A percentile compares a stretch with the other conserved stretches of the same genome.
phyloP scores from a whole-genome alignment of 2,888 invertebrate species.

The Meliscaeva auricollis region DNA sequence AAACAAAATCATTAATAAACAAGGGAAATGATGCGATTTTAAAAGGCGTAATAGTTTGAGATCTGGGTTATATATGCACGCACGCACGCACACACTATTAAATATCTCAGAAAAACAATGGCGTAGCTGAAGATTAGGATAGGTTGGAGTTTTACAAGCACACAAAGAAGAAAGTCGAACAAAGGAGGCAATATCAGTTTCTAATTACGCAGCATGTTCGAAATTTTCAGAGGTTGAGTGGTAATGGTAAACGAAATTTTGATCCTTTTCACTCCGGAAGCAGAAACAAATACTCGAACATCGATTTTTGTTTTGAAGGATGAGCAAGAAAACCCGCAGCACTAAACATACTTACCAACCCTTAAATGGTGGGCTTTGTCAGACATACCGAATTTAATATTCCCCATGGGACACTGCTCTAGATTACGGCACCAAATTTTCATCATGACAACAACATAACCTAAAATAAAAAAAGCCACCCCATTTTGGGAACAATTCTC shows the following conservation, averaged over 20 bases:
- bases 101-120: slow-evolving; percentile 6
- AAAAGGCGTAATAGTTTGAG: slow-evolving; percentile 32
- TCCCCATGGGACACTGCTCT: slow-evolving; percentile 60
- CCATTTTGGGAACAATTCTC: slow-evolving; percentile 46
- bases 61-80: slow-evolving; percentile 1
- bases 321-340: slow-evolving; percentile 8
- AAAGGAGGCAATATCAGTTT: slow-evolving; percentile 45
- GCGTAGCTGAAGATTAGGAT: slow-evolving; percentile 46
- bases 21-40: slow-evolving; percentile 15
- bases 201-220: slow-evolving; percentile 49
- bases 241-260: slow-evolving; percentile 4
- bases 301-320: background rate
- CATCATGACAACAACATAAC: slow-evolving; percentile 27
- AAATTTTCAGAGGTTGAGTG: slow-evolving; percentile 17
- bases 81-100: slow-evolving; percentile 4
- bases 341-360: slow-evolving; percentile 39
- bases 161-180: slow-evolving; percentile 6
- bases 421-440: slow-evolving; percentile 41
- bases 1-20: slow-evolving; percentile 63
- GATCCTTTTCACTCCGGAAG: slow-evolving; percentile 9
- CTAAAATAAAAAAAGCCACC: slow-evolving; percentile 45
- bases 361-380: slow-evolving; percentile 38
- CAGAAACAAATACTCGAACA: slow-evolving; percentile 2
- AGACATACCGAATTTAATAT: slow-evolving; percentile 50
- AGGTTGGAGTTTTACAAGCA: slow-evolving; percentile 52